These are phyloP conservation scores for Carollia perspicillata DNA, from an alignment of 2,113 vertebrate species.

Conservation along the genomic window DNA sequence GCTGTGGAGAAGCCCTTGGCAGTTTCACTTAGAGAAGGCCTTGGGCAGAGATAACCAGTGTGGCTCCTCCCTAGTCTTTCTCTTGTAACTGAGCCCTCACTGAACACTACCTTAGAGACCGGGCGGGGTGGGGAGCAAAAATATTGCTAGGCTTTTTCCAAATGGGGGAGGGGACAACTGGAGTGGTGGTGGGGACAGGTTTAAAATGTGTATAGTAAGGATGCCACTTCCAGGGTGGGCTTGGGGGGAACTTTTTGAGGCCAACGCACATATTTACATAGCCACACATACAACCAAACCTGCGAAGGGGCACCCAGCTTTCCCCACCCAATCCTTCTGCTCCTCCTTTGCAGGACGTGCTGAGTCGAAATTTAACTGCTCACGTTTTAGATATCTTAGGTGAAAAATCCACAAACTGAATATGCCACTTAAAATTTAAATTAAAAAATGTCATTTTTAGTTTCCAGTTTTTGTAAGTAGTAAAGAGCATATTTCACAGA, in stretches of 20 bases:
- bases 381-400: neutral
- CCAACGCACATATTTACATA: neutral
- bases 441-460: neutral
- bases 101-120: neutral
- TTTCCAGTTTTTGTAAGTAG: neutral
- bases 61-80: neutral
- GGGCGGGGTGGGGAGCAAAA: constrained; percentile 13
- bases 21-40: neutral
- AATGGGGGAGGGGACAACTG: too few species aligned
- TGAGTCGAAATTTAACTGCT: neutral
- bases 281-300: neutral
- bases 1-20: neutral
- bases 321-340: neutral
- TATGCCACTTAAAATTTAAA: neutral
- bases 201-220: neutral
- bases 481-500: neutral
- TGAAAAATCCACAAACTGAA: neutral
- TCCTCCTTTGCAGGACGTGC: neutral
- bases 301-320: neutral
- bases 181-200: rapidly evolving
- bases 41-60: neutral
- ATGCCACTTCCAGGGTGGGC: neutral
- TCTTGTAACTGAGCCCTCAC: neutral
- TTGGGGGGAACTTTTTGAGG: neutral
- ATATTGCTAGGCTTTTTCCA: neutral